Conservation (phyloP, 1,140 invertebrate genomes). For the Drosophila persimilis region DNA sequence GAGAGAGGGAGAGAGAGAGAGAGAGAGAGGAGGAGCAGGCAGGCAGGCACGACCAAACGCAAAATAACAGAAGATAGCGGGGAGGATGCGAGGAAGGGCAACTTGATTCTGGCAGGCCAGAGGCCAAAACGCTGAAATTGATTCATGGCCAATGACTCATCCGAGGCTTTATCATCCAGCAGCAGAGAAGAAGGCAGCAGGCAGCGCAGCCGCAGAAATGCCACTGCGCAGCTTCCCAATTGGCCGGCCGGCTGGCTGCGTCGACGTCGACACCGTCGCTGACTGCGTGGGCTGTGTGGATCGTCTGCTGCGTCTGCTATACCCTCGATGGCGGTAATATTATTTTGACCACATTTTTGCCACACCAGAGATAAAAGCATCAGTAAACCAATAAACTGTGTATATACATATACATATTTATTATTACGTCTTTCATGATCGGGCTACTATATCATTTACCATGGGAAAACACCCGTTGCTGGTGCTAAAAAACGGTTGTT, state of each 20-base stretch:
- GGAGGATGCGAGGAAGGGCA: not conserved
- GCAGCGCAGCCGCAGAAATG: not conserved
- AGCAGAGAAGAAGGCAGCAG: conserved; percentile 14
- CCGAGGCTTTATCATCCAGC: conserved; percentile 55
- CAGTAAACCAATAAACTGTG: too few relatives aligned
- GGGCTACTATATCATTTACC: too few relatives aligned
- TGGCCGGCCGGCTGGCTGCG: conserved; percentile 16
- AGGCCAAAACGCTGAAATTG: conserved; percentile 55
- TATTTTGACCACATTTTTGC: too few relatives aligned
- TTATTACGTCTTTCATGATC: too few relatives aligned
- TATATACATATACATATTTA: too few relatives aligned
- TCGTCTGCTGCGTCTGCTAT: conserved; percentile 35
- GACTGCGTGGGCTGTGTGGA: conserved; percentile 24
- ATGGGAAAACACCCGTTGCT: too few relatives aligned
- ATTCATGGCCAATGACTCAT: conserved; percentile 71
- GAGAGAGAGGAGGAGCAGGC: conserved; percentile 4
- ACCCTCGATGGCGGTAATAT: too few relatives aligned
- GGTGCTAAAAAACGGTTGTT: not conserved
- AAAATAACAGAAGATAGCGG: not conserved
- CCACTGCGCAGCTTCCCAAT: conserved; percentile 18
- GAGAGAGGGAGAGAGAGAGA: too few relatives aligned
- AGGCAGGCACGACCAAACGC: too few relatives aligned
- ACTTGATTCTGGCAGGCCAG: conserved; percentile 36
- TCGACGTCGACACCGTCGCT: not conserved
- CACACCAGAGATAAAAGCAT: too few relatives aligned